These are phyloP conservation scores for Nymphalis urticae DNA, from an alignment of 2,888 invertebrate species.

Conservation along the genomic window DNA sequence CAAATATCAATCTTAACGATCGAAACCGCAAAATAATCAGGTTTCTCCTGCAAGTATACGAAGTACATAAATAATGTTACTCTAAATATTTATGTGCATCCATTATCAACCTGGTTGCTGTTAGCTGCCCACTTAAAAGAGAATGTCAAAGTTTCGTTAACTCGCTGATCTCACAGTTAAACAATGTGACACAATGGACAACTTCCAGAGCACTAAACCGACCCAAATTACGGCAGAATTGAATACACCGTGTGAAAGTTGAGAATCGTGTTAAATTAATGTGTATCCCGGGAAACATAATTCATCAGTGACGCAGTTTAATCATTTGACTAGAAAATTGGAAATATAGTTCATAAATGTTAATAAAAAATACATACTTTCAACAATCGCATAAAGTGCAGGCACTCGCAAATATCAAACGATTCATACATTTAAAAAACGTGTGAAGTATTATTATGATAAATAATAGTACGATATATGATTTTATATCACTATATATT, in stretches of 20 bases:
- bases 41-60: neutral
- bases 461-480: too few relatives aligned
- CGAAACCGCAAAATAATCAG: neutral
- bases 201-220: slow-evolving; percentile 51
- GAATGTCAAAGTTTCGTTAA: slow-evolving; percentile 28
- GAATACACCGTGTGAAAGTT: slow-evolving; percentile 55
- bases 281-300: slow-evolving; percentile 59
- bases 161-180: slow-evolving; percentile 38
- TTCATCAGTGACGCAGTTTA: slow-evolving; percentile 23
- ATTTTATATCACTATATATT: too few relatives aligned
- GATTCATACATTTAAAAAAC: too few relatives aligned
- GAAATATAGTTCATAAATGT: neutral
- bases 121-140: slow-evolving; percentile 27
- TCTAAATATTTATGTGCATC: slow-evolving; percentile 9
- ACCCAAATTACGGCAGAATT: slow-evolving; percentile 57
- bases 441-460: too few relatives aligned
- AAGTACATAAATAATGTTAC: slow-evolving; percentile 1
- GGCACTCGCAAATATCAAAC: too few relatives aligned
- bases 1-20: neutral
- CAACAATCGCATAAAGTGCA: too few relatives aligned
- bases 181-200: slow-evolving; percentile 55
- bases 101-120: slow-evolving; percentile 3
- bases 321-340: neutral
- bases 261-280: slow-evolving; percentile 62
- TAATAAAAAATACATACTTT: neutral